A percentile compares a stretch with the other conserved stretches of the same genome.
These are phyloP conservation scores for Azorinus chamasolen DNA, from an alignment of 2,888 invertebrate genomes.

Conservation along the genomic window DNA sequence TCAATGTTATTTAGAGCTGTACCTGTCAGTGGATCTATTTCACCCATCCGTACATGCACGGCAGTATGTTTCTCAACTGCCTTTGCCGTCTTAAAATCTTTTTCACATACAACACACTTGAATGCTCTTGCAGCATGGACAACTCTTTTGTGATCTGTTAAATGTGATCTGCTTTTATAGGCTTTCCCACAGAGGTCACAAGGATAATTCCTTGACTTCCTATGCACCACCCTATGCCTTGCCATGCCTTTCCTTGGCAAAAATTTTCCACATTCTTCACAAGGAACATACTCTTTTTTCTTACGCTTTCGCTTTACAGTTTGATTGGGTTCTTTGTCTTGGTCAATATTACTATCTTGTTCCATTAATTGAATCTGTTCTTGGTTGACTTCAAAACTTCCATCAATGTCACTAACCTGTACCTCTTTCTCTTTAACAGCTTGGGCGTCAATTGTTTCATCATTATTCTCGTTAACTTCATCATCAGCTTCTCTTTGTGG, in stretches of 20 bases:
- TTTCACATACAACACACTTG: constrained; percentile 27
- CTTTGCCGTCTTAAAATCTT: constrained; percentile 1
- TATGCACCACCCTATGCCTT: constrained; percentile 37
- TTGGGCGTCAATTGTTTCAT: not conserved
- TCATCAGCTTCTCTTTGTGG: not conserved
- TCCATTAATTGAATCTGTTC: not conserved
- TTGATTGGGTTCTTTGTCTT: not conserved
- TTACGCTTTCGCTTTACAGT: not conserved
- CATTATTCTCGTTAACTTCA: not conserved
- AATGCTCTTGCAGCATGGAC: constrained; percentile 26
- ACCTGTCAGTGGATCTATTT: not conserved
- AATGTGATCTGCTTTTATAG: constrained; percentile 33
- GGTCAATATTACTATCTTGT: not conserved
- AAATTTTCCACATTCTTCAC: constrained; percentile 31
- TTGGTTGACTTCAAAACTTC: not conserved
- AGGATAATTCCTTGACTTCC: constrained; percentile 3
- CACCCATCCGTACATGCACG: constrained; percentile 15
- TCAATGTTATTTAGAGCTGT: not conserved
- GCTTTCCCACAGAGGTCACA: constrained; percentile 30
- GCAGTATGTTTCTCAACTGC: constrained; percentile 4
- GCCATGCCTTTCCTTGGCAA: constrained; percentile 12
- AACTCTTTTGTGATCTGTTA: constrained; percentile 32
- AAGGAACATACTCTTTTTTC: constrained; percentile 9
- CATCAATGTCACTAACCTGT: not conserved
- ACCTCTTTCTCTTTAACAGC: not conserved